Evolutionary conservation across 2,797 vertebrate species (phyloP).

Genomic region (Molossus molossus): DNA sequence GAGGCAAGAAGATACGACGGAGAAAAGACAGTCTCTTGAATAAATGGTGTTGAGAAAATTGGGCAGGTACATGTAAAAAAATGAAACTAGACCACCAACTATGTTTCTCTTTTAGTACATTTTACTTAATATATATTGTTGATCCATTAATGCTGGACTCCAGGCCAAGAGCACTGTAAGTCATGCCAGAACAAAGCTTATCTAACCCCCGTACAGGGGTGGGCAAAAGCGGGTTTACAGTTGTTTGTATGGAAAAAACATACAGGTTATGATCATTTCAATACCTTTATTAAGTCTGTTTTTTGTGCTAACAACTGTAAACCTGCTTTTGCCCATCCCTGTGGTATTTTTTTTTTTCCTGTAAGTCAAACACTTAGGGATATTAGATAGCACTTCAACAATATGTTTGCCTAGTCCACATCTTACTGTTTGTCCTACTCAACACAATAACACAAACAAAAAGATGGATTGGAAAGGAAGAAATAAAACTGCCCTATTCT

Average conservation of each 20-base stretch:
- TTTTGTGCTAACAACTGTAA: neutral
- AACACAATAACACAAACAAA: neutral
- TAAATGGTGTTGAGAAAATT: no score
- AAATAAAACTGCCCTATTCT: neutral
- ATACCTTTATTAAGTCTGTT: neutral
- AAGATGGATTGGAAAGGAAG: neutral
- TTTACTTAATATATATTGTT: neutral
- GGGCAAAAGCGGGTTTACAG: no score
- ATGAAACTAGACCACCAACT: neutral
- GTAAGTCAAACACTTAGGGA: no score
- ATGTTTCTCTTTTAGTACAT: neutral
- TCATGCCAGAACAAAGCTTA: neutral
- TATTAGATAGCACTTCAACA: neutral
- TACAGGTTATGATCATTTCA: neutral
- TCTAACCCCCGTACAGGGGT: no score
- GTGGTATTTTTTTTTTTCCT: no score
- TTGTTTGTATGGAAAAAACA: neutral
- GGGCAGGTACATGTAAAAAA: no score
- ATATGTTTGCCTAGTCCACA: neutral
- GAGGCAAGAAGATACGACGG: no score
- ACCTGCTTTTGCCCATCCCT: neutral
- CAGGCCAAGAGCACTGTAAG: neutral
- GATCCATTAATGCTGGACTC: neutral
- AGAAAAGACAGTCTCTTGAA: no score
- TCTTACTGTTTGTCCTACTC: neutral